Conservation (phyloP, 1,140 invertebrate genomes). For the Dinoponera quadriceps region DNA sequence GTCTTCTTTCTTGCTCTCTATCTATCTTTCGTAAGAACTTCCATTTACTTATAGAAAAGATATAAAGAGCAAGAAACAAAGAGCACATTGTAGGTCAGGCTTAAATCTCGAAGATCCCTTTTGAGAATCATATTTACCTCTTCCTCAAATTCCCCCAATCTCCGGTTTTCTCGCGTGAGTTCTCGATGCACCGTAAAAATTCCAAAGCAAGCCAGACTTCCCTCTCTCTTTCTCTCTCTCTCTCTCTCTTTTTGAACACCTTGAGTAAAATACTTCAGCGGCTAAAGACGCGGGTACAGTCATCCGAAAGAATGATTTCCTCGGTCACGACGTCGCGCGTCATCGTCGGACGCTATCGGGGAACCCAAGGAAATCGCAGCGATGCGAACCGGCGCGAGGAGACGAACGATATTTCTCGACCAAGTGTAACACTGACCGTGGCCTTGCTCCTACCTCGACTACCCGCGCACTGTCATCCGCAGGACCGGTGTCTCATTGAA, state of each 20-base stretch:
- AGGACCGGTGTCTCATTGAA: constrained; percentile 65
- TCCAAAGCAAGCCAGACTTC: neutral
- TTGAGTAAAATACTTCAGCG: neutral
- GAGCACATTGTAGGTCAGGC: no score
- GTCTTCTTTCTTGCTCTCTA: no score
- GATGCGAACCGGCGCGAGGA: no score
- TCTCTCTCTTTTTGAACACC: neutral
- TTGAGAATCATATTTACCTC: no score
- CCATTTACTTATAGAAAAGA: no score
- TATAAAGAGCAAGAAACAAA: no score
- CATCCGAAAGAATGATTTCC: no score
- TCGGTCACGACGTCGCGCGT: neutral
- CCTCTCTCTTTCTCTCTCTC: neutral
- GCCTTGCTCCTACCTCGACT: constrained; percentile 71
- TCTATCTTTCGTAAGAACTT: no score
- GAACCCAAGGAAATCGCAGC: neutral
- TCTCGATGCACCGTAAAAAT: neutral
- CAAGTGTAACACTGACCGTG: constrained; percentile 70
- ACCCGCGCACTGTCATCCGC: constrained; percentile 64
- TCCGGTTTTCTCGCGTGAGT: neutral
- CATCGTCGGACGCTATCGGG: neutral
- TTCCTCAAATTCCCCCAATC: no score
- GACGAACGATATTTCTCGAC: neutral
- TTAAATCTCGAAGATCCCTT: neutral
- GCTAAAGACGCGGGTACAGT: neutral